Evolutionary conservation across 2,888 invertebrate genomes (phyloP).

Genomic region (Zaprionus obscuricornis): DNA sequence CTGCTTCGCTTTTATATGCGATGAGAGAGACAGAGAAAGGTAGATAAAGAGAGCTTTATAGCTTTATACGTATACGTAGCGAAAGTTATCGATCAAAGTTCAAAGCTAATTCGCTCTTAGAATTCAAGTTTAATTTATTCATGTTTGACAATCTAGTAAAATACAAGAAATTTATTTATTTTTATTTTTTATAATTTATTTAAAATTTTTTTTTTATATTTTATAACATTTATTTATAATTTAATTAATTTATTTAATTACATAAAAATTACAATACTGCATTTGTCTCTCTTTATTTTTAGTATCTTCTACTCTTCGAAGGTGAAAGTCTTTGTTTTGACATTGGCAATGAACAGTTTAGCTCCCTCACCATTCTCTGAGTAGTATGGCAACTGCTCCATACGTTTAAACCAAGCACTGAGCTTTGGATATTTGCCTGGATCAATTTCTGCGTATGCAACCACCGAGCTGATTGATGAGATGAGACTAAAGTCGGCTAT

Average conservation of each 20-base stretch:
- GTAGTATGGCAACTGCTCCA: constrained; percentile 75
- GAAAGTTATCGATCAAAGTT: no score
- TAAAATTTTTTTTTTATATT: no score
- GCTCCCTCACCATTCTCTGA: constrained; percentile 36
- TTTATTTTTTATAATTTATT: not conserved
- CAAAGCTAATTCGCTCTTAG: no score
- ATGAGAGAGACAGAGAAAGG: not conserved
- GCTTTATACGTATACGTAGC: no score
- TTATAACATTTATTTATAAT: no score
- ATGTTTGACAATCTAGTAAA: not conserved
- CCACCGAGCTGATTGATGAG: constrained; percentile 60
- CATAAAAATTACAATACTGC: no score
- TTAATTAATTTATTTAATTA: no score
- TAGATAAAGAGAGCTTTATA: not conserved
- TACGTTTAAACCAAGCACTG: constrained; percentile 67
- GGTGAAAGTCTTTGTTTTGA: not conserved
- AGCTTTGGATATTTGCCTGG: constrained; percentile 63
- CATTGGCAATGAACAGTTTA: not conserved
- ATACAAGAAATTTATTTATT: not conserved
- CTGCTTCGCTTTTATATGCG: not conserved
- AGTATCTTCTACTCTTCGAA: no score
- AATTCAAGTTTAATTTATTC: not conserved
- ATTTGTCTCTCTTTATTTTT: no score
- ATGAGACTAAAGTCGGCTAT: constrained; percentile 77
- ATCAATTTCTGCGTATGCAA: constrained; percentile 58